A percentile compares a stretch with the other conserved stretches of the same genome.
Evolutionary conservation across 1,140 invertebrate species (phyloP).

Genomic region (Alviniconcha marisindica): DNA sequence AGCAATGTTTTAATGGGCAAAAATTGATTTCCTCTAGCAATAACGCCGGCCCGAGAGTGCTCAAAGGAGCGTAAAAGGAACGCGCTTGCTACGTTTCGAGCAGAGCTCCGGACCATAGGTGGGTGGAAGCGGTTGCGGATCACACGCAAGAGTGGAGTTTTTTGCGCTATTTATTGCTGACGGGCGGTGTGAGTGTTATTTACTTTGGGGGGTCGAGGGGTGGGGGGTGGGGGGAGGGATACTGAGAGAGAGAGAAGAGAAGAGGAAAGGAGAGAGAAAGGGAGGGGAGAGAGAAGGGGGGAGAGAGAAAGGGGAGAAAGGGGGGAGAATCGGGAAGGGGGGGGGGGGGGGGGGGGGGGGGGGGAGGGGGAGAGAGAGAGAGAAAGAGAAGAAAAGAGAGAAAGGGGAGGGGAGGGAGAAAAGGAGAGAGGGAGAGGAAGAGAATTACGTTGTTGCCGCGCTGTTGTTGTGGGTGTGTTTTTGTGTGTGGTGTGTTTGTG

Average conservation of each 20-base stretch:
- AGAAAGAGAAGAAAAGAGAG: background rate
- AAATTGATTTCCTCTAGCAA: background rate
- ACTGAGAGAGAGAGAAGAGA: background rate
- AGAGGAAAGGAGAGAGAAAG: background rate
- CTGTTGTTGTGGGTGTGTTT: no score
- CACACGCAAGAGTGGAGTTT: no score
- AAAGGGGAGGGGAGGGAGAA: background rate
- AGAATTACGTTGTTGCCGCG: no score
- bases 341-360: background rate
- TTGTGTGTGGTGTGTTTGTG: no score
- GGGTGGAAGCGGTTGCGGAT: no score
- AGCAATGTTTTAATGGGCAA: constrained; percentile 13
- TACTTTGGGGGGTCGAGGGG: no score
- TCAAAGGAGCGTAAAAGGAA: no score
- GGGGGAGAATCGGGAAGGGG: background rate
- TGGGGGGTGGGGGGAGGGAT: background rate
- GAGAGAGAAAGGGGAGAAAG: background rate
- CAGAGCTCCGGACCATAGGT: no score
- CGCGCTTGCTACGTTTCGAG: no score
- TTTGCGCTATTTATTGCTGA: no score
- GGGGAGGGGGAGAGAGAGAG: background rate
- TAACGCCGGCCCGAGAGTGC: background rate
- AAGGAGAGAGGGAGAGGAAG: background rate
- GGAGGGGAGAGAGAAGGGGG: background rate
- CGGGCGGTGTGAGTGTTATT: no score